Conservation (phyloP, 2,888 invertebrate species). For the Didymodactylos carnosus region DNA sequence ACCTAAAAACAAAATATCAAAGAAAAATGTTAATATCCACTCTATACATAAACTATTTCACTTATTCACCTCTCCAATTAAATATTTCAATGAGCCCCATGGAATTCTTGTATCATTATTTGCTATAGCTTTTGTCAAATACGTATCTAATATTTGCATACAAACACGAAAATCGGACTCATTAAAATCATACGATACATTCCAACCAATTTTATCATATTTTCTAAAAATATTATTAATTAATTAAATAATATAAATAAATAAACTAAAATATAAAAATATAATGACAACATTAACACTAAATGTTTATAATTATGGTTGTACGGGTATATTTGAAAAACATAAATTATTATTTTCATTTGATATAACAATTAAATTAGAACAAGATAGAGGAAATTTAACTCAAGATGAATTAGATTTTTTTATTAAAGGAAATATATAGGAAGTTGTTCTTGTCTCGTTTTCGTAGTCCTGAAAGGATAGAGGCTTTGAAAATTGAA, state of each 20-base stretch:
- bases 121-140: constrained; percentile 49
- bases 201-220: constrained; percentile 84
- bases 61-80: constrained; percentile 60
- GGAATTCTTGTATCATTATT: constrained; percentile 48
- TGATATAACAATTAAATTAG: constrained; percentile 64
- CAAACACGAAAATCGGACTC: constrained; percentile 73
- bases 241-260: too few species aligned
- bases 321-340: constrained; percentile 67
- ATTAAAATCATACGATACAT: constrained; percentile 75
- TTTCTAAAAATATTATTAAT: too few species aligned
- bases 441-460: too few species aligned
- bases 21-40: not conserved
- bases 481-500: too few species aligned
- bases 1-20: constrained; percentile 26
- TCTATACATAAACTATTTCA: constrained; percentile 7
- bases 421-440: constrained; percentile 54
- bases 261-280: too few species aligned
- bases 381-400: constrained; percentile 48
- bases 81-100: constrained; percentile 71
- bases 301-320: constrained; percentile 72
- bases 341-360: constrained; percentile 75
- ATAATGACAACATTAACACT: constrained; percentile 65
- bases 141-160: constrained; percentile 61
- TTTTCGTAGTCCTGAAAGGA: too few species aligned
- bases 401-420: constrained; percentile 58